Evolutionary conservation across 1,140 invertebrate genomes (phyloP).

Genomic region (Cherax quadricarinatus): DNA sequence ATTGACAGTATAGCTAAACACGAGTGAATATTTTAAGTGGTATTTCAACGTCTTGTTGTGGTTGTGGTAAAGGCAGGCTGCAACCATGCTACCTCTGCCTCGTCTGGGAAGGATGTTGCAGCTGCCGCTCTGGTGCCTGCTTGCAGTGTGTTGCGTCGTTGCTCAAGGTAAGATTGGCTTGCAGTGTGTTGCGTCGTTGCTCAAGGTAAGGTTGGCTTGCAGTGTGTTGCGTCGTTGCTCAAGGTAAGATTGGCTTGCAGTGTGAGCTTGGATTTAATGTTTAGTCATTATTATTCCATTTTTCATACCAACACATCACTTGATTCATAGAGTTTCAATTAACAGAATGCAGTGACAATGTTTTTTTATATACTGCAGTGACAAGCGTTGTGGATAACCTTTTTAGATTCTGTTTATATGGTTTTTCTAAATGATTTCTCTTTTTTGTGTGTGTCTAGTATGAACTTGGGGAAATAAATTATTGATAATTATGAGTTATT

Average conservation of each 20-base stretch:
- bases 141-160: conserved; percentile 29
- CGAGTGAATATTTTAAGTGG: not conserved
- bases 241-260: conserved; percentile 4
- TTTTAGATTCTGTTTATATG: too few relatives aligned
- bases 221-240: conserved; percentile 25
- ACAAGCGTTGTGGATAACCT: too few relatives aligned
- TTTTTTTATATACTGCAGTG: too few relatives aligned
- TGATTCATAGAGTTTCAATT: too few relatives aligned
- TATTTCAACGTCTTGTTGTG: conserved; percentile 10
- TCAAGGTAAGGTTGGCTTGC: conserved; percentile 16
- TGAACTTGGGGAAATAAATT: too few relatives aligned
- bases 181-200: conserved; percentile 22
- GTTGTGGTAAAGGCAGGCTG: not conserved
- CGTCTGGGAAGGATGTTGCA: conserved; percentile 34
- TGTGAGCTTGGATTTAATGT: not conserved
- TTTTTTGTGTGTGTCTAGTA: too few relatives aligned
- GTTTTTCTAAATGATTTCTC: too few relatives aligned
- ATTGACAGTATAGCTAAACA: conserved; percentile 15
- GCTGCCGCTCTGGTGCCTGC: conserved; percentile 1
- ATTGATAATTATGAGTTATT: too few relatives aligned
- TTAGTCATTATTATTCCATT: too few relatives aligned
- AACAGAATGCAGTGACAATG: too few relatives aligned
- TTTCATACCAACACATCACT: too few relatives aligned
- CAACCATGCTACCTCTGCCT: not conserved
- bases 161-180: conserved; percentile 14